Evolutionary conservation across 2,888 invertebrate species (phyloP), one percentile per base, ranked within the genome.

Genomic region (Plutella xylostella): DNA sequence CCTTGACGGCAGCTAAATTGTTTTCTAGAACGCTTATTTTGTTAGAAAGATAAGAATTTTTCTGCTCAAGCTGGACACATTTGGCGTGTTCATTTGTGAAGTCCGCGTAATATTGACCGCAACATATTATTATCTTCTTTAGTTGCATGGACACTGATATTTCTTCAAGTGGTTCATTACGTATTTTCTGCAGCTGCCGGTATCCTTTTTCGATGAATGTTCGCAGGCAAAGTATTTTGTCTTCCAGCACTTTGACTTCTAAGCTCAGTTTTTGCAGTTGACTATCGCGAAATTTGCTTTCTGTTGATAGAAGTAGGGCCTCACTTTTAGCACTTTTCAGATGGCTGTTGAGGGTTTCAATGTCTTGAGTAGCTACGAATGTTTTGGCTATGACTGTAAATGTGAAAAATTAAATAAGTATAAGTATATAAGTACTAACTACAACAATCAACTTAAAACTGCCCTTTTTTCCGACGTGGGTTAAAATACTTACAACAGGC

Each of bases 51-150:
- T 68, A 76, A 38, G 59, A 51, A 48, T 68, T 72, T 43, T 53
- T 68, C 46, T 68, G 68, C 56, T 72, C 62, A 2, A 69, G 49
- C 51, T 58, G 63, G 18, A 48, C 30, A 22, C 56, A 60, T 48
- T 51, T 60, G 43, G 63, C 57, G 14, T 48, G 54, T 54, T 70
- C 65, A 45, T 65, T 70, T 39, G 48, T 52, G 42, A 57, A 61
- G 49, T 72, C 60, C 5, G 68, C 63, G 46, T 70, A 68, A 45
- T 66, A 72, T 43, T 70, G 61, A 2, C 70, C 67, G 50, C 68
- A 73, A 43, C 55, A 57, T 34, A 63, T 34, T 35, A 75, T 60
- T 17, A 76, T 63, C 38, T 66, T 55, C 46, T 65, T 68, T 14
- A 75, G 53, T 55, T 72, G 60, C 42, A 58, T 52, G 19, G 60